Conservation (phyloP, 2,113 vertebrate species). For the Pimephales promelas region DNA sequence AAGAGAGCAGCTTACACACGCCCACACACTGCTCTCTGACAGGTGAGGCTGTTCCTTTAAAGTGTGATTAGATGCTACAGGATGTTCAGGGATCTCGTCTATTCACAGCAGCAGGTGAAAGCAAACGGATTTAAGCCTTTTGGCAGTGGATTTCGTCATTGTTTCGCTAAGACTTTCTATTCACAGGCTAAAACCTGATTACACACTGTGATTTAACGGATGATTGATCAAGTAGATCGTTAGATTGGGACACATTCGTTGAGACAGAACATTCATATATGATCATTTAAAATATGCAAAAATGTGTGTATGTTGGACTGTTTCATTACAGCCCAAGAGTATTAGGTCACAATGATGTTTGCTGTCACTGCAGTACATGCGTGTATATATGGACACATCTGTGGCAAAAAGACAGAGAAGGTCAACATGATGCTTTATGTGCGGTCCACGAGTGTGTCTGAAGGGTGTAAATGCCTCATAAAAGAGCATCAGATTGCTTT, state of each 20-base stretch:
- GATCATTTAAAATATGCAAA: not conserved
- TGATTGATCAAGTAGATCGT: not conserved
- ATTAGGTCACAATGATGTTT: not conserved
- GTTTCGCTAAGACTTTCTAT: not conserved
- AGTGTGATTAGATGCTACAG: conserved; percentile 54
- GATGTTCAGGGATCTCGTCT: conserved; percentile 16
- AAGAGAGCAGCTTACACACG: conserved; percentile 25
- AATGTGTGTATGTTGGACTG: not conserved
- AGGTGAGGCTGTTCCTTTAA: conserved; percentile 61
- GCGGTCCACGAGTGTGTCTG: not conserved
- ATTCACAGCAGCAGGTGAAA: not conserved
- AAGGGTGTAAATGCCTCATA: not conserved
- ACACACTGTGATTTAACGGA: not conserved
- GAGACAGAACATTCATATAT: not conserved
- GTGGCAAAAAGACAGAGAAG: not conserved
- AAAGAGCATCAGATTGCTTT: conserved; percentile 5
- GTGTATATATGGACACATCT: not conserved
- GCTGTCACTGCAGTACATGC: not conserved
- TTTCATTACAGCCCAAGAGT: not conserved
- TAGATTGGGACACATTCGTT: not conserved
- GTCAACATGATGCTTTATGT: not conserved
- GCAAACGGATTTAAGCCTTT: not conserved
- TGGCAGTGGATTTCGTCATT: conserved; percentile 12
- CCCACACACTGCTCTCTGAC: conserved; percentile 48
- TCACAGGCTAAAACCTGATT: conserved; percentile 10